Percentiles rank a stretch among this genome's conserved stretches.
Evolutionary conservation across 2,888 invertebrate genomes (phyloP).

Genomic region (Eristalis pertinax): DNA sequence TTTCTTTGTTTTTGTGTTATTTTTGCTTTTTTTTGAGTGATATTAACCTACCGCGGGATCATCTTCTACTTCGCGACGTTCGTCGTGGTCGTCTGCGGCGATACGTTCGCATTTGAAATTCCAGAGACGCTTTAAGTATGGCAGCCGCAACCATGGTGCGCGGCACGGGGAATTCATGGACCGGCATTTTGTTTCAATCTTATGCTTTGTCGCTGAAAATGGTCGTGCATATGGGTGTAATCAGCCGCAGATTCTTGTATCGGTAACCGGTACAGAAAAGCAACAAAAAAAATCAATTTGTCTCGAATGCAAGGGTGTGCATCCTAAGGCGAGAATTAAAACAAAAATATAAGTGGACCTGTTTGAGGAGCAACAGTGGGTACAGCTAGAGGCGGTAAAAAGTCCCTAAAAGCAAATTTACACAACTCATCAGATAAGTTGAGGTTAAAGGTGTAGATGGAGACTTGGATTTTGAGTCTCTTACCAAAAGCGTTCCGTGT

Average conservation of each 20-base stretch:
- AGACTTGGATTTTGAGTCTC: too few relatives aligned
- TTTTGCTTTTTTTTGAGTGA: conserved; percentile 51
- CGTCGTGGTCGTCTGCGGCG: conserved; percentile 33
- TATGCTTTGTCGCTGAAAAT: conserved; percentile 20
- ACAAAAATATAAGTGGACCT: too few relatives aligned
- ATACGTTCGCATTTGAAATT: conserved; percentile 58
- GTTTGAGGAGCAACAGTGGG: too few relatives aligned
- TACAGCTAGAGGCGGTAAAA: too few relatives aligned
- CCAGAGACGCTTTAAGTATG: conserved; percentile 56
- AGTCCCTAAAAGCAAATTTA: too few relatives aligned
- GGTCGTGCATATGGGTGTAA: conserved; percentile 25
- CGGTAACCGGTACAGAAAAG: not conserved
- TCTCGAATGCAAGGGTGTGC: not conserved
- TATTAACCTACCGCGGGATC: conserved; percentile 69
- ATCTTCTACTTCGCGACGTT: conserved; percentile 43
- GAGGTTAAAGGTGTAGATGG: too few relatives aligned
- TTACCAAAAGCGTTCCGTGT: too few relatives aligned
- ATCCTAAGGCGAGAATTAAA: not conserved
- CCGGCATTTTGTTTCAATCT: conserved; percentile 35
- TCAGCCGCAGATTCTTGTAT: conserved; percentile 3
- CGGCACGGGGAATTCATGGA: not conserved
- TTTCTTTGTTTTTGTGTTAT: conserved; percentile 1
- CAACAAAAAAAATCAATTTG: conserved; percentile 7
- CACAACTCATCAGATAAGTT: too few relatives aligned
- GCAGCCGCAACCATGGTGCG: not conserved